Conservation (phyloP, 1,140 invertebrate species). For the Linepithema humile region DNA sequence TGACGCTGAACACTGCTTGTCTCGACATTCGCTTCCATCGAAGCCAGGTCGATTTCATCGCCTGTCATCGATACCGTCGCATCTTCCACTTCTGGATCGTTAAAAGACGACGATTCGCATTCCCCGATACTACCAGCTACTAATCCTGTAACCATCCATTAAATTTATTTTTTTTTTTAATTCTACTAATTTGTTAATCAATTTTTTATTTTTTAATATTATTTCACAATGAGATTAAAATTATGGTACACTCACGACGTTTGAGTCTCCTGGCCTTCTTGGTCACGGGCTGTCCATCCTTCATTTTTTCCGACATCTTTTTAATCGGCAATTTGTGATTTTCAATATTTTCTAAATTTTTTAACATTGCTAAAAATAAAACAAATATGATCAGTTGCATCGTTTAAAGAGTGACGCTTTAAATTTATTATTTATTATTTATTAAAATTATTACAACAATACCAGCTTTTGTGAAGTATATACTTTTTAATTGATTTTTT, state of each 20-base stretch:
- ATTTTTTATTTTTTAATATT: conserved; percentile 3
- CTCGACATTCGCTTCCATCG: conserved; percentile 1
- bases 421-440: no score
- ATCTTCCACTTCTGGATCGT: conserved; percentile 55
- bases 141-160: conserved; percentile 48
- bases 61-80: neutral
- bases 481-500: no score
- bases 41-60: neutral
- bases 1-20: neutral
- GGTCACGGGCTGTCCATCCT: neutral
- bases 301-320: neutral
- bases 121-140: conserved; percentile 62
- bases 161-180: neutral
- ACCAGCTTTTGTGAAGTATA: no score
- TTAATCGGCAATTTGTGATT: neutral
- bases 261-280: neutral
- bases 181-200: conserved; percentile 7
- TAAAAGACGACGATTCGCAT: neutral
- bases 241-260: conserved; percentile 22
- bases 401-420: no score
- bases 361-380: neutral
- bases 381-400: no score
- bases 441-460: no score
- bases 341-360: conserved; percentile 36
- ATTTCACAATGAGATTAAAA: conserved; percentile 27